Percentiles rank a stretch among this genome's conserved stretches.
Evolutionary conservation across 2,797 vertebrate species (phyloP).

Genomic region (Silurus lanzhouensis): DNA sequence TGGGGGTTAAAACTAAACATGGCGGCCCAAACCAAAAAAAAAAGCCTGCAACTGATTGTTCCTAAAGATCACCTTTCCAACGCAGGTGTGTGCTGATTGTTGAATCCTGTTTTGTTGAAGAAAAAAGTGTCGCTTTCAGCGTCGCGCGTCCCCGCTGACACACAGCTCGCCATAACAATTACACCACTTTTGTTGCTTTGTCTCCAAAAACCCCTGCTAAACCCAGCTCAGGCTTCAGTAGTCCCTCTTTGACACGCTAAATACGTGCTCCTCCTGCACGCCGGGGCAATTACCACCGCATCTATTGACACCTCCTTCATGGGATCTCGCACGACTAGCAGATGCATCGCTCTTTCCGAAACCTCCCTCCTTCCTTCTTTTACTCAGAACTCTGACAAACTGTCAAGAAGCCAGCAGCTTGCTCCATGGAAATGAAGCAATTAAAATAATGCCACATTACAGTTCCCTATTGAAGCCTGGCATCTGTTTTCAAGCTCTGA

Average conservation of each 20-base stretch:
- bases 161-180: slow-evolving; percentile 73
- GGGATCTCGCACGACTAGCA: slow-evolving; percentile 61
- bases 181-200: slow-evolving; percentile 68
- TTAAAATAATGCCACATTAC: slow-evolving; percentile 68
- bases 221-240: slow-evolving; percentile 62
- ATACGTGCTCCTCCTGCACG: slow-evolving; percentile 57
- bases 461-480: slow-evolving; percentile 56
- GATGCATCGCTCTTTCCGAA: slow-evolving; percentile 56
- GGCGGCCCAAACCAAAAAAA: slow-evolving; percentile 62
- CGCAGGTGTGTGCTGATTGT: slow-evolving; percentile 67
- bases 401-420: slow-evolving; percentile 55
- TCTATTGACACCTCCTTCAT: slow-evolving; percentile 67
- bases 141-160: slow-evolving; percentile 64
- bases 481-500: slow-evolving; percentile 53
- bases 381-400: slow-evolving; percentile 60
- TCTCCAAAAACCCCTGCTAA: slow-evolving; percentile 57
- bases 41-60: slow-evolving; percentile 79
- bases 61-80: slow-evolving; percentile 74
- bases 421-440: slow-evolving; percentile 63
- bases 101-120: slow-evolving; percentile 67
- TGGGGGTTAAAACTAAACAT: neutral
- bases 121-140: slow-evolving; percentile 64
- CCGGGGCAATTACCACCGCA: slow-evolving; percentile 55
- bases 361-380: slow-evolving; percentile 50
- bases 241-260: slow-evolving; percentile 59